These are phyloP conservation scores for Pachyrhynchus sulphureomaculatus DNA, from an alignment of 1,140 invertebrate genomes.

Conservation along the genomic window DNA sequence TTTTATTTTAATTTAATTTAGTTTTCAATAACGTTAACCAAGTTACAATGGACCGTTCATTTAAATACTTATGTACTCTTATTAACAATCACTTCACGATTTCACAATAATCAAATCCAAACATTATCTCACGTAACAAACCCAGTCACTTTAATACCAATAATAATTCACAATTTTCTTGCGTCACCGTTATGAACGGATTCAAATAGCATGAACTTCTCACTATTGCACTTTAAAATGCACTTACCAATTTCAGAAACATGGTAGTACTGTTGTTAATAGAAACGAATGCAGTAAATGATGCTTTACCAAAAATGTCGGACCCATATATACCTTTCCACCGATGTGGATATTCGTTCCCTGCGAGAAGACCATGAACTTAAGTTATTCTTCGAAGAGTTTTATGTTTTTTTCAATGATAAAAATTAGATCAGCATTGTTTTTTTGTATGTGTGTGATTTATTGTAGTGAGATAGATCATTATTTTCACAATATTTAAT, in stretches of 20 bases:
- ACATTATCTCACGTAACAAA: no score
- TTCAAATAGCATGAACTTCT: neutral
- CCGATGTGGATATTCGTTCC: neutral
- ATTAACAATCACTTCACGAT: no score
- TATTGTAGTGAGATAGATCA: no score
- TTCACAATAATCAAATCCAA: no score
- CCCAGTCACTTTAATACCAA: neutral
- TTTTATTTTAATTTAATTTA: no score
- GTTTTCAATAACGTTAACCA: no score
- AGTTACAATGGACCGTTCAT: no score
- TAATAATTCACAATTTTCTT: neutral
- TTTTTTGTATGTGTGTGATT: slow-evolving; percentile 57
- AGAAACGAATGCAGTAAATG: slow-evolving; percentile 18
- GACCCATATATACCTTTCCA: slow-evolving; percentile 25
- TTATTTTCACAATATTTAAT: no score
- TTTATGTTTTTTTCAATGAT: slow-evolving; percentile 15
- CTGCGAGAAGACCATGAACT: slow-evolving; percentile 16
- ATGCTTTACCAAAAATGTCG: slow-evolving; percentile 24
- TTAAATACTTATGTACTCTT: no score
- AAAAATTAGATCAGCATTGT: slow-evolving; percentile 10
- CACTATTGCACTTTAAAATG: slow-evolving; percentile 11
- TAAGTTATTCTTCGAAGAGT: slow-evolving; percentile 1
- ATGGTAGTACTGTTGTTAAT: slow-evolving; percentile 2
- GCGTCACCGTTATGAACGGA: neutral
- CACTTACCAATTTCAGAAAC: slow-evolving; percentile 27